Conservation (phyloP, 1,140 invertebrate genomes). For the Saxidomus purpurata region DNA sequence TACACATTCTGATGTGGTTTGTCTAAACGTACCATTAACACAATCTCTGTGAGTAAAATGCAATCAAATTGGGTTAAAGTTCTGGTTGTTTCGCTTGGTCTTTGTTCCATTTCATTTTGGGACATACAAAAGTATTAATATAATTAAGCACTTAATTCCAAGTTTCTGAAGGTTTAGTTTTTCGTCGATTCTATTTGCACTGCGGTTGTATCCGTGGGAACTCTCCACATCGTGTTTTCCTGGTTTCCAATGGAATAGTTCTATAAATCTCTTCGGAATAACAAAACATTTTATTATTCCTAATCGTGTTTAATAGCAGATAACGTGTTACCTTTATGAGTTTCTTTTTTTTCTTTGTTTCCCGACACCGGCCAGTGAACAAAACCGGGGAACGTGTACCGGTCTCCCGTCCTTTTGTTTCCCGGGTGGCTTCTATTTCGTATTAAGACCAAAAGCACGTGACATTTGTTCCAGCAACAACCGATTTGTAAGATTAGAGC, state of each 20-base stretch:
- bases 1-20: not conserved
- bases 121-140: not conserved
- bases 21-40: not conserved
- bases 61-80: not conserved
- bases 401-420: constrained; percentile 12
- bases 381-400: not conserved
- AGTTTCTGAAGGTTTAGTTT: not conserved
- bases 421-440: too few relatives aligned
- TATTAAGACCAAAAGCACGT: not conserved
- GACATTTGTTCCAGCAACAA: constrained; percentile 13
- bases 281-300: not conserved
- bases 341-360: not conserved
- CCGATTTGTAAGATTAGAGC: constrained; percentile 28
- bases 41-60: not conserved
- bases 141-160: not conserved
- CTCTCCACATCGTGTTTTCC: not conserved
- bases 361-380: not conserved
- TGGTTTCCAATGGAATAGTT: not conserved
- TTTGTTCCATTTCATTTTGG: not conserved
- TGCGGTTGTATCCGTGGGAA: constrained; percentile 5
- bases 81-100: not conserved
- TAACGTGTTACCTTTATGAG: constrained; percentile 43
- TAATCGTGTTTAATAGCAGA: constrained; percentile 12
- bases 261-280: constrained; percentile 26
- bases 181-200: not conserved